phyloP scores from a whole-genome alignment of 2,113 vertebrate genomes.

The Chlorocebus sabaeus region DNA sequence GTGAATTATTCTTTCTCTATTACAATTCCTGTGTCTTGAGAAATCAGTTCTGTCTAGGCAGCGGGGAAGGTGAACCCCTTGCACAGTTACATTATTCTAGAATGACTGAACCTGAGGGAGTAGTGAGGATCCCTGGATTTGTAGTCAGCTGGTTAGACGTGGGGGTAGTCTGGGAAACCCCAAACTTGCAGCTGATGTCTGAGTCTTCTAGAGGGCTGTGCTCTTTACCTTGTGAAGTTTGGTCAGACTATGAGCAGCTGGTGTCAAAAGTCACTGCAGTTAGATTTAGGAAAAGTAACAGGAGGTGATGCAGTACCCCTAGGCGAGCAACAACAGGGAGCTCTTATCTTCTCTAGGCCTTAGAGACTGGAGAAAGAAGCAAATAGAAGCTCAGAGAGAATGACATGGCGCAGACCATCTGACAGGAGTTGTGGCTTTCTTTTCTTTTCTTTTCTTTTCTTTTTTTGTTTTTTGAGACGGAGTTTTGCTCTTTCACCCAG shows the following conservation, averaged over 20 bases:
- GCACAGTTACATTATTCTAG: neutral
- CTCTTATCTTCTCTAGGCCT: neutral
- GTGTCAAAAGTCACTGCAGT: neutral
- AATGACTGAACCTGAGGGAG: neutral
- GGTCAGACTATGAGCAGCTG: neutral
- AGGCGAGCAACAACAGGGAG: neutral
- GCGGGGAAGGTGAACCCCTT: too few species aligned
- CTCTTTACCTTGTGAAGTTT: neutral
- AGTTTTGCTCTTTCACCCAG: too few species aligned
- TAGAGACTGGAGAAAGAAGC: neutral
- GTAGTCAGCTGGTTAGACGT: neutral
- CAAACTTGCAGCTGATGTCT: neutral
- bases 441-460: too few species aligned
- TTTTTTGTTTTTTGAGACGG: too few species aligned
- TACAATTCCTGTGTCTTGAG: too few species aligned
- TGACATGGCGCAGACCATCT: too few species aligned
- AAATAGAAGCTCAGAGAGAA: neutral
- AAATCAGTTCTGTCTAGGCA: too few species aligned
- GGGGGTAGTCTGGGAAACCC: neutral
- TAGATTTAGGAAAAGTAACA: neutral
- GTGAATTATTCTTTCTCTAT: too few species aligned
- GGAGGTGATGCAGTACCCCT: rapidly evolving
- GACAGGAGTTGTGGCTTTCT: too few species aligned
- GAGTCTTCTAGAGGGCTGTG: neutral
- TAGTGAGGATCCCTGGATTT: neutral